These are phyloP conservation scores for Lynx canadensis DNA, from an alignment of 2,113 vertebrate genomes.

Conservation along the genomic window DNA sequence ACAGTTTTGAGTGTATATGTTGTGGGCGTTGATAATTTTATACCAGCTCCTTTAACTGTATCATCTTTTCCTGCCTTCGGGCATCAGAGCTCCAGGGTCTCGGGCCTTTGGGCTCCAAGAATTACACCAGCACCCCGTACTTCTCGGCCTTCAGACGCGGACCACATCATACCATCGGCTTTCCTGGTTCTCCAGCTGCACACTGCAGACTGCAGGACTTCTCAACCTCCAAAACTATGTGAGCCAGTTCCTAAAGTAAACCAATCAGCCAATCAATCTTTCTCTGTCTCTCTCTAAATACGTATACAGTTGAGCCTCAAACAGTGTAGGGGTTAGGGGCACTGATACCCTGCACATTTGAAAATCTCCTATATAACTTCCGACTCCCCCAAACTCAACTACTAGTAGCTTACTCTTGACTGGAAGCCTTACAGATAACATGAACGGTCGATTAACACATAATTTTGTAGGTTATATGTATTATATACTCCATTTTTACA, in stretches of 20 bases:
- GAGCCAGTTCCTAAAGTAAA: neutral
- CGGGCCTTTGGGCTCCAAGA: neutral
- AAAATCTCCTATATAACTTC: neutral
- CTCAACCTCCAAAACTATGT: neutral
- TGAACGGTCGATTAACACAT: neutral
- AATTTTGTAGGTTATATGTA: neutral
- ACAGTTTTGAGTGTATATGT: conserved; percentile 60
- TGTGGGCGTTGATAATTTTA: conserved; percentile 66
- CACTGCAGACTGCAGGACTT: neutral
- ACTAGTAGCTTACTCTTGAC: neutral
- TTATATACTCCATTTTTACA: neutral
- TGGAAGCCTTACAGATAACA: neutral
- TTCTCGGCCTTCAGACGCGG: neutral
- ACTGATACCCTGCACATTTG: neutral
- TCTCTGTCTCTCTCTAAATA: neutral
- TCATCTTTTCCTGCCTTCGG: neutral
- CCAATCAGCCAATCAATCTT: neutral
- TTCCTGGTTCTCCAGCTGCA: neutral
- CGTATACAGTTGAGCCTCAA: neutral
- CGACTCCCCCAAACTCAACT: neutral
- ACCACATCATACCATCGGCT: neutral
- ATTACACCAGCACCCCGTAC: neutral
- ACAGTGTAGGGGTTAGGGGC: neutral
- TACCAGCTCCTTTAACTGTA: neutral
- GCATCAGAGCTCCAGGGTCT: neutral